phyloP scores from a whole-genome alignment of 37 sponge, comb jelly and placozoan genomes.

The Halisarca cf. caerulea region DNA sequence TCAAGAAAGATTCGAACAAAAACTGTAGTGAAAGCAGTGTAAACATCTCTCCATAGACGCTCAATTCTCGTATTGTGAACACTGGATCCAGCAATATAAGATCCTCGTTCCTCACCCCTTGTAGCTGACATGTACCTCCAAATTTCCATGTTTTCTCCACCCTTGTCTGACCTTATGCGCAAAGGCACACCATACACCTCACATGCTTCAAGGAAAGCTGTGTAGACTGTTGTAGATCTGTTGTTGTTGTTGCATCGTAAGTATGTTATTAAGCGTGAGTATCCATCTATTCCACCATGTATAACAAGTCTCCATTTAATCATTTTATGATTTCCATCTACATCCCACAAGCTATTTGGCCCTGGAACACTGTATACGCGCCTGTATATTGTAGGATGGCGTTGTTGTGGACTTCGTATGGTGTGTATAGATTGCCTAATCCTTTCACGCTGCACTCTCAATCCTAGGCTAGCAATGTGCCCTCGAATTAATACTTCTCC shows the following conservation, averaged over 20 bases:
- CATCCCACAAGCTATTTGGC: conserved; percentile 47
- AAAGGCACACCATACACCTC: conserved; percentile 29
- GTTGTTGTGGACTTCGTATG: neutral
- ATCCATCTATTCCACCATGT: conserved; percentile 63
- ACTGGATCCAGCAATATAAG: conserved; percentile 32
- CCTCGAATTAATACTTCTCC: neutral
- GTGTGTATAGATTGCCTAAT: neutral
- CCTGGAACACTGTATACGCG: conserved; percentile 26
- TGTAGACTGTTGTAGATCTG: conserved; percentile 33
- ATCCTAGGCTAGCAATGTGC: neutral
- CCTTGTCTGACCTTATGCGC: conserved; percentile 34
- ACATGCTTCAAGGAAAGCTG: conserved; percentile 21
- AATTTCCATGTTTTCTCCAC: conserved; percentile 51
- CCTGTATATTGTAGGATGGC: neutral
- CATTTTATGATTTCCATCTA: conserved; percentile 64
- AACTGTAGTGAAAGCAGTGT: neutral
- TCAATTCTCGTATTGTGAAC: conserved; percentile 44
- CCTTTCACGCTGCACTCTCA: neutral
- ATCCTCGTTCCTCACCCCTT: conserved; percentile 26
- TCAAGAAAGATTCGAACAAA: neutral
- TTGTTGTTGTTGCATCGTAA: conserved; percentile 45
- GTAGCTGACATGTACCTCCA: conserved; percentile 26
- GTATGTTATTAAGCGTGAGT: conserved; percentile 31
- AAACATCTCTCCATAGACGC: conserved; percentile 34
- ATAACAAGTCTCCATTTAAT: conserved; percentile 52